These are phyloP conservation scores for Sapajus apella DNA, from an alignment of 2,113 vertebrate species.

Conservation along the genomic window DNA sequence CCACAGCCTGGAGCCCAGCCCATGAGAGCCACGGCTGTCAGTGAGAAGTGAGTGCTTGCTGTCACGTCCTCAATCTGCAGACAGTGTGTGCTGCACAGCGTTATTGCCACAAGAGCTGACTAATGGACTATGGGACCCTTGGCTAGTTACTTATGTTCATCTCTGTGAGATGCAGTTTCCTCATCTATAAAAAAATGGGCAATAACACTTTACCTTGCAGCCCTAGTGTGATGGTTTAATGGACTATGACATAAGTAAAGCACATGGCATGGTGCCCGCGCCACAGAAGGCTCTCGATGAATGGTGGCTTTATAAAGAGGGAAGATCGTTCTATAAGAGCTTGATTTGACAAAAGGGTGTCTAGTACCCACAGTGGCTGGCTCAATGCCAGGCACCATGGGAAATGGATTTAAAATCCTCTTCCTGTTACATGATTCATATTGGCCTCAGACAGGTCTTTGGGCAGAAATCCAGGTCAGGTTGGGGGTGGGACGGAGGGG, in stretches of 20 bases:
- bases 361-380: neutral
- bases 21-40: neutral
- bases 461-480: neutral
- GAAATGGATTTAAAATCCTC: neutral
- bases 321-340: neutral
- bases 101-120: constrained; percentile 19
- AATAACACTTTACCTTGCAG: neutral
- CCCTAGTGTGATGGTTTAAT: constrained; percentile 1
- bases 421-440: neutral
- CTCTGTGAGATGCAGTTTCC: neutral
- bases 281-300: neutral
- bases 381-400: neutral
- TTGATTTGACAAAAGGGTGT: neutral
- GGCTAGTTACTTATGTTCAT: neutral
- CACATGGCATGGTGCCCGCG: neutral
- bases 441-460: neutral
- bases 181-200: neutral
- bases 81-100: constrained; percentile 28
- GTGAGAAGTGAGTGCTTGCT: neutral
- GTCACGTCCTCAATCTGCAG: neutral
- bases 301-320: neutral
- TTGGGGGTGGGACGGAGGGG: neutral
- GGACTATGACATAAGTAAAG: neutral
- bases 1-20: neutral
- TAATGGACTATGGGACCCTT: neutral